Conservation (phyloP, 2,113 vertebrate genomes). For the Bufo gargarizans region DNA sequence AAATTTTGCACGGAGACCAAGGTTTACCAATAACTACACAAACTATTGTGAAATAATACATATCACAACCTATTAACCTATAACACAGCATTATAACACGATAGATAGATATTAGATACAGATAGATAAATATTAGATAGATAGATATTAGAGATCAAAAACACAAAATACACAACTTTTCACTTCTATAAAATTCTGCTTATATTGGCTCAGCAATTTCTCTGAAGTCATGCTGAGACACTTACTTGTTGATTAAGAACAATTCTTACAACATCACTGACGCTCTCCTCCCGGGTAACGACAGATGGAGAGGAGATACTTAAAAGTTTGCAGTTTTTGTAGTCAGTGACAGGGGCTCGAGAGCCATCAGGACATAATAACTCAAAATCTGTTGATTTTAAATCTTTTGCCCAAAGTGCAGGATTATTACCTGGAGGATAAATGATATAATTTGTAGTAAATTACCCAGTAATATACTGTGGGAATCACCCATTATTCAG, state of each 20-base stretch:
- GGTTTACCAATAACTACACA: too few relatives aligned
- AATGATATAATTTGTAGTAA: not conserved
- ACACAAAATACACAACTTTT: too few relatives aligned
- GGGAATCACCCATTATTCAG: not conserved
- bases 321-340: slow-evolving; percentile 60
- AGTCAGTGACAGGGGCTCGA: slow-evolving; percentile 57
- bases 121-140: too few relatives aligned
- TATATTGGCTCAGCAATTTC: not conserved
- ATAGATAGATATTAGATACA: too few relatives aligned
- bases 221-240: slow-evolving; percentile 52
- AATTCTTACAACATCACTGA: slow-evolving; percentile 56
- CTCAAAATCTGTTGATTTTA: slow-evolving; percentile 60
- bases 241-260: slow-evolving; percentile 65
- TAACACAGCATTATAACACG: too few relatives aligned
- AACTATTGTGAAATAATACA: too few relatives aligned
- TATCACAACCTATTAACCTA: too few relatives aligned
- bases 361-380: slow-evolving; percentile 62
- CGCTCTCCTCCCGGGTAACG: slow-evolving; percentile 62
- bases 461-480: not conserved
- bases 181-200: not conserved
- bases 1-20: too few relatives aligned
- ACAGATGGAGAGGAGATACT: slow-evolving; percentile 62
- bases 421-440: slow-evolving; percentile 61
- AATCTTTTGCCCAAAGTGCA: slow-evolving; percentile 60
- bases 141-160: too few relatives aligned